A percentile compares a stretch with the other conserved stretches of the same genome.
Conservation (phyloP, 2,888 invertebrate species). For the Watsonalla binaria region DNA sequence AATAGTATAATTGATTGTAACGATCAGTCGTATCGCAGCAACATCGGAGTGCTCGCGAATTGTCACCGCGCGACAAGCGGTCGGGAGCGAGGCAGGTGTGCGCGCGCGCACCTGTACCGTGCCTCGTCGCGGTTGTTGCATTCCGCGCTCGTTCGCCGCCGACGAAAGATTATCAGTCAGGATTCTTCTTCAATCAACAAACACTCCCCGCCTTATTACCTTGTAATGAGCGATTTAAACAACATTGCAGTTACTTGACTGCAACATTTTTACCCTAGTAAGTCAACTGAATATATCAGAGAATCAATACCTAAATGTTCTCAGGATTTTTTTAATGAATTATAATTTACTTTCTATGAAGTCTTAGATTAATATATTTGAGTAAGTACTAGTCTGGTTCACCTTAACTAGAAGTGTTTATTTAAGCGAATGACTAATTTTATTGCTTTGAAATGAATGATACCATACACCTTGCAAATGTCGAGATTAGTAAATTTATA, state of each 20-base stretch:
- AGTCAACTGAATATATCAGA: not conserved
- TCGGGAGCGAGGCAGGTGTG: conserved; percentile 50
- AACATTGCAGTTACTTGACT: no score
- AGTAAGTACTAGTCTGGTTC: no score
- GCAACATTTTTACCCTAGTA: not conserved
- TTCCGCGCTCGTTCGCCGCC: conserved; percentile 28
- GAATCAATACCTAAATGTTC: no score
- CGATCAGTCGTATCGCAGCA: conserved; percentile 1
- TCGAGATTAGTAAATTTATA: not conserved
- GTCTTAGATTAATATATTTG: no score
- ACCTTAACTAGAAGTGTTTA: not conserved
- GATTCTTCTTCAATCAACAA: conserved; percentile 43
- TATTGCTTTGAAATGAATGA: not conserved
- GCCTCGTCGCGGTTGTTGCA: conserved; percentile 42
- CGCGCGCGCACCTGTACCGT: conserved; percentile 56
- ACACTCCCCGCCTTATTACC: conserved; percentile 10
- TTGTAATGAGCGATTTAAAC: not conserved
- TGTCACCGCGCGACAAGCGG: conserved; percentile 20
- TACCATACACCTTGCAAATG: conserved; percentile 21
- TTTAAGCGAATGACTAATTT: not conserved
- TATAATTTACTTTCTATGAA: no score
- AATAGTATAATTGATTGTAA: conserved; percentile 7
- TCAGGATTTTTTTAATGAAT: no score
- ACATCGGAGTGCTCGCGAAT: conserved; percentile 30
- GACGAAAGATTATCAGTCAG: conserved; percentile 36